A percentile compares a stretch with the other conserved stretches of the same genome.
Evolutionary conservation across 2,797 vertebrate species (phyloP).

Genomic region (Microhierax caerulescens): DNA sequence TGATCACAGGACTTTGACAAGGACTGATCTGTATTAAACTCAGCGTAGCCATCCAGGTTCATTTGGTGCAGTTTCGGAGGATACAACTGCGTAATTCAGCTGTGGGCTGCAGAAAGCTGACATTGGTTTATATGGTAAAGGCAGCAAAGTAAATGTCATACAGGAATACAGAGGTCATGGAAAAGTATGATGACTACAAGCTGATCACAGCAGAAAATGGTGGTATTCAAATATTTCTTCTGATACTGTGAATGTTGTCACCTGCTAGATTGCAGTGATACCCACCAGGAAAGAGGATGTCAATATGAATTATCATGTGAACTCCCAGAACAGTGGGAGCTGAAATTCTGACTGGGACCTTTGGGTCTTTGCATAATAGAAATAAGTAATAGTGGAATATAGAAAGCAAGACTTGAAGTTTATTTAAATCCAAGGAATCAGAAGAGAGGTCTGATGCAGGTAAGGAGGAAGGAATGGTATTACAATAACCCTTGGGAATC

Average conservation of each 20-base stretch:
- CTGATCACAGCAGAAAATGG: background rate
- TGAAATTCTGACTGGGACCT: background rate
- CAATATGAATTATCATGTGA: background rate
- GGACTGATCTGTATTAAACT: background rate
- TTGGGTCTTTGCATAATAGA: background rate
- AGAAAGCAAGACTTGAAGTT: background rate
- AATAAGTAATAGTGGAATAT: background rate
- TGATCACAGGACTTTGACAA: background rate
- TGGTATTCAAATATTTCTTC: background rate
- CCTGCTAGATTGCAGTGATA: background rate
- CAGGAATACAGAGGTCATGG: background rate
- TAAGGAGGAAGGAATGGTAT: background rate
- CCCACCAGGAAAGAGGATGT: background rate
- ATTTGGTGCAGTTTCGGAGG: background rate
- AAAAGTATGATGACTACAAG: background rate
- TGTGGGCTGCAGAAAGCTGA: background rate
- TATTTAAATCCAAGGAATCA: background rate
- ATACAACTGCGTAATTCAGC: background rate
- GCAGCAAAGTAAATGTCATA: background rate
- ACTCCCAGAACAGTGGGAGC: background rate
- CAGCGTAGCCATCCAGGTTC: background rate
- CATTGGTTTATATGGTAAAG: background rate
- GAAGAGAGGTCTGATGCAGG: background rate
- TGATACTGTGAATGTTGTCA: background rate
- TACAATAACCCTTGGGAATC: background rate